Conservation (phyloP, 2,797 vertebrate species). For the Phrynocephalus vlangalii region DNA sequence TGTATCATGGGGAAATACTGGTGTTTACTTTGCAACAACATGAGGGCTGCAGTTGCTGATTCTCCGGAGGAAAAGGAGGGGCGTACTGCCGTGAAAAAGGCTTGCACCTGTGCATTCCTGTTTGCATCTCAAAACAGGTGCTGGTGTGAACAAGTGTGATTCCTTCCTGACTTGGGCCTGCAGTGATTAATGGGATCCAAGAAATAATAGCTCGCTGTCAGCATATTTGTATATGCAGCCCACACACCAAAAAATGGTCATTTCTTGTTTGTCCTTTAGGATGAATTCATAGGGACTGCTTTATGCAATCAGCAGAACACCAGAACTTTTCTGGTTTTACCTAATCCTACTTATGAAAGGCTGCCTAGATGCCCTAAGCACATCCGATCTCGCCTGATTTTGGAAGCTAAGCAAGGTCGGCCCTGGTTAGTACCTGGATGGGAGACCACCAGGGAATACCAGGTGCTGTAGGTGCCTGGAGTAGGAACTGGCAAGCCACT, state of each 20-base stretch:
- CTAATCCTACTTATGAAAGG: too few species aligned
- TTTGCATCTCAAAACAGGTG: background rate
- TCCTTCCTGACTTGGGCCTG: constrained; percentile 5
- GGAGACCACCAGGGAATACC: too few species aligned
- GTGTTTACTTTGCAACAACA: constrained; percentile 18
- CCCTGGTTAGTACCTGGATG: too few species aligned
- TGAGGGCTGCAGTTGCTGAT: background rate
- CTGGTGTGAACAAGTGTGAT: background rate
- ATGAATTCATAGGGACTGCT: background rate
- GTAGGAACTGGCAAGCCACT: too few species aligned
- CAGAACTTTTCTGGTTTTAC: background rate
- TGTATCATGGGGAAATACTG: constrained; percentile 11
- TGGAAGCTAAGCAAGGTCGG: too few species aligned
- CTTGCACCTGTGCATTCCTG: background rate
- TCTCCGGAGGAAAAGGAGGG: constrained; percentile 18
- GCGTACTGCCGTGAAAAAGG: background rate
- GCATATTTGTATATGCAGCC: constrained; percentile 29
- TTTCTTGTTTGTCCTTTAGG: constrained; percentile 18
- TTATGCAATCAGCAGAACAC: constrained; percentile 5
- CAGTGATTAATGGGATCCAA: constrained; percentile 15
- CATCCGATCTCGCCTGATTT: too few species aligned
- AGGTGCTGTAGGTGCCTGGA: too few species aligned
- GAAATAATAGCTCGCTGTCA: constrained; percentile 31
- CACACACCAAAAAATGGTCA: constrained; percentile 7
- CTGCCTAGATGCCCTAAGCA: too few species aligned